Evolutionary conservation across 2,797 vertebrate species (phyloP), one percentile per base, ranked within the genome.

Genomic region (Enteromius treurensis): DNA sequence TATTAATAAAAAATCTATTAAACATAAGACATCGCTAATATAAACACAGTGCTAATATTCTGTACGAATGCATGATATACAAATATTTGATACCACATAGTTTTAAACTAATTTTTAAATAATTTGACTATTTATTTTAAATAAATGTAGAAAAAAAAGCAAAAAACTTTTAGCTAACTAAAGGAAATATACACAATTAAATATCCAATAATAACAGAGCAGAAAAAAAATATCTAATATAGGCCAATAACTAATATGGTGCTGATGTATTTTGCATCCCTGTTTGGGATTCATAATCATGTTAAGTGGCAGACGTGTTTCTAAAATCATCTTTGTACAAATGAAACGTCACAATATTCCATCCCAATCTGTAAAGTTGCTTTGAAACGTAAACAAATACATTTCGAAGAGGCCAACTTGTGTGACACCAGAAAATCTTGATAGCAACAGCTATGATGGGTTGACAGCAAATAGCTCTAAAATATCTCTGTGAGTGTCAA

Each of bases 401-500:
- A 75, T 77, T n/a, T 42, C 34, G 42, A 60, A 62, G 34, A 75
- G 2, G 10, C 5, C 51, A 32, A 75, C 71, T 40, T 23, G n/a
- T 3, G 29, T 74, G 47, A 51, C 70, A 32, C 26, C 26, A 32
- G 49, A 75, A 34, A 74, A 29, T 51, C 70, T 73, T 3, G 13
- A 34, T 9, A 8, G 53, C 53, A 77, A 77, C 40, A 21, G 58
- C 40, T 47, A 45, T 45, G 55, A 77, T 45, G 40, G 58, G 23
- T 32, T 23, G 23, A 77, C 17, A 62, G 23, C 58, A 77, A 77
- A 77, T 29, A 23, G 23, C 64, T 29, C 37, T 77, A 77, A 77
- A 77, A 47, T 15, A 32, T 5, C 15, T 77, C 15, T 21, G 14
- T 15, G n/a, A 47, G 40, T 62, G 37, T 10, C 23, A 6, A 55